phyloP scores from a whole-genome alignment of 35 echinoderm and acorn worm species.

The Anneissia japonica region DNA sequence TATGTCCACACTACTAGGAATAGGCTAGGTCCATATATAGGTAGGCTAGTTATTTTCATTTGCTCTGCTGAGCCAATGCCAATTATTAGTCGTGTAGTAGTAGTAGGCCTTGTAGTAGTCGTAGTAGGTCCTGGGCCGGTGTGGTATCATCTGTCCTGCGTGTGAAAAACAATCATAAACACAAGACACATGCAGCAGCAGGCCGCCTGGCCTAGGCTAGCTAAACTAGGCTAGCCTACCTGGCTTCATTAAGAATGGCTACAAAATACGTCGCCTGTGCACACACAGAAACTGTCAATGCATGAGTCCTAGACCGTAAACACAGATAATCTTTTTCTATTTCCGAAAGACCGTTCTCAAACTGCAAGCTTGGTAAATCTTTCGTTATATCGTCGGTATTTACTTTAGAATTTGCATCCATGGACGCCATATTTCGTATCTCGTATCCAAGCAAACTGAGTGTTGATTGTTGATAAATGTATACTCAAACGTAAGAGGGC shows the following conservation, averaged over 20 bases:
- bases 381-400: slow-evolving; percentile 66
- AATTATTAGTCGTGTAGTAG: no score
- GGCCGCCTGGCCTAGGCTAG: not conserved
- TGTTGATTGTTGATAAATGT: not conserved
- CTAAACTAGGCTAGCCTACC: slow-evolving; percentile 31
- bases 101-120: no score
- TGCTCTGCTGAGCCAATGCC: no score
- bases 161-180: no score
- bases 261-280: slow-evolving; percentile 93
- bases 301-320: slow-evolving; percentile 69
- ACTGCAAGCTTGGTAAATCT: slow-evolving; percentile 96
- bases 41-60: no score
- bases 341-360: slow-evolving; percentile 87
- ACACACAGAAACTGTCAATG: slow-evolving; percentile 66
- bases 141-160: no score
- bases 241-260: slow-evolving; percentile 81
- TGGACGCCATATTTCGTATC: not conserved
- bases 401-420: not conserved
- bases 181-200: not conserved
- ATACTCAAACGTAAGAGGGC: not conserved
- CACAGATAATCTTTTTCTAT: slow-evolving; percentile 71
- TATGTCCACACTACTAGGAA: no score
- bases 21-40: no score
- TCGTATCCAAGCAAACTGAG: not conserved
- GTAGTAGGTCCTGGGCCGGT: no score